Percentiles rank a stretch among this genome's conserved stretches.
phyloP scores from a whole-genome alignment of 2,888 invertebrate species.

The Paralinhomoeus sp. region DNA sequence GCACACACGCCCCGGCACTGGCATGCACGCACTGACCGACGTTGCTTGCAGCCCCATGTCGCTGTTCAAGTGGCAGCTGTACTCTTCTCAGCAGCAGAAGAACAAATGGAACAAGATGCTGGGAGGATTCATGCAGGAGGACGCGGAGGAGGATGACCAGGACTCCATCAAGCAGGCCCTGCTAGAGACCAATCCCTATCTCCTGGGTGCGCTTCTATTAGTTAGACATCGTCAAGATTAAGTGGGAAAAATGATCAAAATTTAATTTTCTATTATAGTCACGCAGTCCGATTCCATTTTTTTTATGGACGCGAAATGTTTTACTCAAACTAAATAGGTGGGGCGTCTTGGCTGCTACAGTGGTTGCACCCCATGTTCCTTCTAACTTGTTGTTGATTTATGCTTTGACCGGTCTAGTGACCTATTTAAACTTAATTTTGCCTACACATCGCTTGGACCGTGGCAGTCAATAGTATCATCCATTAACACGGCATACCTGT shows the following conservation, averaged over 20 bases:
- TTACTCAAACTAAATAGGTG: too few species aligned
- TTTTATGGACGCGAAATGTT: too few species aligned
- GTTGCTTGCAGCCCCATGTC: constrained; percentile 51
- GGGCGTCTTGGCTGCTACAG: background rate
- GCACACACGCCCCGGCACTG: too few species aligned
- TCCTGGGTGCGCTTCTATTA: constrained; percentile 42
- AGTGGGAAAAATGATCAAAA: too few species aligned
- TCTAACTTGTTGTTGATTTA: background rate
- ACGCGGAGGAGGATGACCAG: constrained; percentile 36
- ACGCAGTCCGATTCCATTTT: too few species aligned
- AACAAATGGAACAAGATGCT: constrained; percentile 31
- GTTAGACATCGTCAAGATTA: too few species aligned
- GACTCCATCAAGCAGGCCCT: constrained; percentile 58
- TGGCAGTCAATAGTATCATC: too few species aligned
- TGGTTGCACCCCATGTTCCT: background rate
- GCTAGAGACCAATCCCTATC: constrained; percentile 82
- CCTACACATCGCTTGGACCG: too few species aligned
- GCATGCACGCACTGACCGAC: too few species aligned
- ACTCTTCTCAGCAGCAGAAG: constrained; percentile 80
- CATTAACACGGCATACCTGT: too few species aligned
- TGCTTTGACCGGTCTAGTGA: background rate
- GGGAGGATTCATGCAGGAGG: constrained; percentile 25
- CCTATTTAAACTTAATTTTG: too few species aligned
- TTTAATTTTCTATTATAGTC: too few species aligned
- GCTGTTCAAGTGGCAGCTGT: constrained; percentile 91